Evolutionary conservation across 2,888 invertebrate species (phyloP).

Genomic region (Hyles lineata): DNA sequence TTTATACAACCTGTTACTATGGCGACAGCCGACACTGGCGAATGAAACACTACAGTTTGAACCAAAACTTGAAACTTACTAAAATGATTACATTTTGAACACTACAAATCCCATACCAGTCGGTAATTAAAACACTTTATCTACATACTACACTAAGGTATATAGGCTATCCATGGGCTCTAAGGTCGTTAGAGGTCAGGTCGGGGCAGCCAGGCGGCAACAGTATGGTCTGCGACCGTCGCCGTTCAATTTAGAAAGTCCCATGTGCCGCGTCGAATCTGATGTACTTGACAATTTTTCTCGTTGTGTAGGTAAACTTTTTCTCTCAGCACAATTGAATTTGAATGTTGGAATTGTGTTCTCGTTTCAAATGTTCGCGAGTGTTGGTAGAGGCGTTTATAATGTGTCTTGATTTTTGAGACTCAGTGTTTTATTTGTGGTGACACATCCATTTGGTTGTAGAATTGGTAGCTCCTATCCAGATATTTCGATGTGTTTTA

Average conservation of each 20-base stretch:
- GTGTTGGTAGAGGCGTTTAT: background rate
- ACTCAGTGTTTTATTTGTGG: too few species aligned
- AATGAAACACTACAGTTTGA: too few species aligned
- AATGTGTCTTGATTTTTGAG: background rate
- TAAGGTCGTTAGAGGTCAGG: conserved; percentile 39
- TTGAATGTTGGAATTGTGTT: conserved; percentile 10
- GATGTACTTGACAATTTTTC: conserved; percentile 49
- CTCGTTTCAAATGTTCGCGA: background rate
- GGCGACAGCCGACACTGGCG: too few species aligned
- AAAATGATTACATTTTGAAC: background rate
- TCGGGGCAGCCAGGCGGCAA: conserved; percentile 47
- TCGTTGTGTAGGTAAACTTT: conserved; percentile 32
- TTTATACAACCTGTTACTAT: too few species aligned
- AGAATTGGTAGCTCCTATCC: too few species aligned
- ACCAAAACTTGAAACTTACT: too few species aligned
- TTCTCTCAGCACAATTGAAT: conserved; percentile 2
- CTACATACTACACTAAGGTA: background rate
- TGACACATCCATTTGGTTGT: too few species aligned
- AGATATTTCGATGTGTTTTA: too few species aligned
- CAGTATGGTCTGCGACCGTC: conserved; percentile 42
- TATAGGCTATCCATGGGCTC: conserved; percentile 34
- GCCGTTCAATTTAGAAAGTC: conserved; percentile 57
- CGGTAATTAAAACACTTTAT: background rate
- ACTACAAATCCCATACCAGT: background rate
- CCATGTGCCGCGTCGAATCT: conserved; percentile 41